phyloP scores from a whole-genome alignment of 1,140 invertebrate genomes.

The Zophobas morio region DNA sequence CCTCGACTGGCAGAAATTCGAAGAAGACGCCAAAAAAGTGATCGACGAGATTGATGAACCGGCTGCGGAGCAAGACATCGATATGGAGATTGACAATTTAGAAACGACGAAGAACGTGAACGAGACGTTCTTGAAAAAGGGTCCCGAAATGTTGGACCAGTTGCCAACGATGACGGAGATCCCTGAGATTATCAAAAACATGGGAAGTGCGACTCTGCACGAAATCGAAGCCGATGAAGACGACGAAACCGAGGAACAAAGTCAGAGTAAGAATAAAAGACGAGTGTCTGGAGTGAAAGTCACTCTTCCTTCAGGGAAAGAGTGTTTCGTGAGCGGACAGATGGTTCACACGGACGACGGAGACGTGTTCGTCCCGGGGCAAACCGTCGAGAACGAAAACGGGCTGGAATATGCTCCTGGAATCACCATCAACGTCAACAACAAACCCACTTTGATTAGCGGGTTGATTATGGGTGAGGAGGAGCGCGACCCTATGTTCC shows the following conservation, averaged over 20 bases:
- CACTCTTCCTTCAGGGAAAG: constrained; percentile 66
- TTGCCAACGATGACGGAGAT: constrained; percentile 78
- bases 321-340: constrained; percentile 78
- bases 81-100: constrained; percentile 71
- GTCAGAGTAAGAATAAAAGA: constrained; percentile 62
- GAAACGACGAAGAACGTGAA: constrained; percentile 73
- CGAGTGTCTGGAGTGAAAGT: constrained; percentile 65
- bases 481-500: constrained; percentile 68
- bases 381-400: constrained; percentile 78
- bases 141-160: constrained; percentile 69
- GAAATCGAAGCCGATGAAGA: constrained; percentile 75
- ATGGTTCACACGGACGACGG: constrained; percentile 79
- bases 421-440: constrained; percentile 78
- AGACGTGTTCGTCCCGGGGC: constrained; percentile 80
- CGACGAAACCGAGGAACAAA: constrained; percentile 68
- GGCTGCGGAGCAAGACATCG: constrained; percentile 61
- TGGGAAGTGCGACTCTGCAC: constrained; percentile 73
- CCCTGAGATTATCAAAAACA: constrained; percentile 74
- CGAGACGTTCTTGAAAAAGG: constrained; percentile 69
- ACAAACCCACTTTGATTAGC: constrained; percentile 78
- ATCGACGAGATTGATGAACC: constrained; percentile 68
- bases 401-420: constrained; percentile 81
- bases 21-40: constrained; percentile 71
- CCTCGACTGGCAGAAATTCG: constrained; percentile 76
- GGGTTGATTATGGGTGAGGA: constrained; percentile 66